phyloP scores from a whole-genome alignment of 2,113 vertebrate genomes.

The Heterochromis multidens region DNA sequence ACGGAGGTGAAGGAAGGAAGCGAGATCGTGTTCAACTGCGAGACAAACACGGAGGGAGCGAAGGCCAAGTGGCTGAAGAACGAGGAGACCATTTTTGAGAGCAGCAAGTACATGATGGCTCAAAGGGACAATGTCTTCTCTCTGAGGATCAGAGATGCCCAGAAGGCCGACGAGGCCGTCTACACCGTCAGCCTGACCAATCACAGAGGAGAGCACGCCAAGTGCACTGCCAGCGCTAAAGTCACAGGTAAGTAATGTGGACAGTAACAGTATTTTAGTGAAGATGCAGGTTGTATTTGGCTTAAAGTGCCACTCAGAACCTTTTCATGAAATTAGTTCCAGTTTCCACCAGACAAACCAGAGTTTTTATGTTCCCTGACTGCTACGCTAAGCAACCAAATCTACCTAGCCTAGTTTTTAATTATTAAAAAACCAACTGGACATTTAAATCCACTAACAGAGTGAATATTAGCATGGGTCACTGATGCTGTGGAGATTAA shows the following conservation, averaged over 20 bases:
- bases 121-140: constrained; percentile 92
- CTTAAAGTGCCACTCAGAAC: no score
- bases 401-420: no score
- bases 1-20: constrained; percentile 85
- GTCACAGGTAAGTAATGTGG: constrained; percentile 80
- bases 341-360: not conserved
- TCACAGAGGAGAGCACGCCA: constrained; percentile 87
- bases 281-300: not conserved
- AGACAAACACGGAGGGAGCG: constrained; percentile 91
- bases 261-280: not conserved
- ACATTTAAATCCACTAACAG: no score
- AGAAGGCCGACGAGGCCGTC: constrained; percentile 81
- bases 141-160: constrained; percentile 88
- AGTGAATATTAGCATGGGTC: no score
- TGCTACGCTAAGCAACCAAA: not conserved
- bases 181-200: constrained; percentile 86
- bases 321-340: not conserved
- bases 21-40: constrained; percentile 93
- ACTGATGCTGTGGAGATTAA: no score
- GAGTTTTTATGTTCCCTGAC: not conserved
- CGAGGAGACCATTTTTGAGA: constrained; percentile 91
- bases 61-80: constrained; percentile 97
- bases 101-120: constrained; percentile 88
- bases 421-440: no score
- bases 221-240: constrained; percentile 80